These are phyloP conservation scores for Micrastur ruficollis DNA, from an alignment of 2,797 vertebrate species.

Conservation along the genomic window DNA sequence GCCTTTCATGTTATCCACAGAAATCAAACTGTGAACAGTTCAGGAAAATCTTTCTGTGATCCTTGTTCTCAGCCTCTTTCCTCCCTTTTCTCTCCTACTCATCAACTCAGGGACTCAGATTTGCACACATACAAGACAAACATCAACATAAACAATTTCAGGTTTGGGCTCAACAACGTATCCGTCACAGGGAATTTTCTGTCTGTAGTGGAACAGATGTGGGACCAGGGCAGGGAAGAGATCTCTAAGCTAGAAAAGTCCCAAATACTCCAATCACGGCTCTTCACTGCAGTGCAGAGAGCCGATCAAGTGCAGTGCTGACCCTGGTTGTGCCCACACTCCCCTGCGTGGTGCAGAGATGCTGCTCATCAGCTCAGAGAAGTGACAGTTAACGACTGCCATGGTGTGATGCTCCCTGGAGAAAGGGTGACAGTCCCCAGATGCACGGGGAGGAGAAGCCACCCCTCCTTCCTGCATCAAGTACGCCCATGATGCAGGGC, in stretches of 20 bases:
- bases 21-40: background rate
- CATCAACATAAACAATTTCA: background rate
- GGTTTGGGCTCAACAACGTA: background rate
- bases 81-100: background rate
- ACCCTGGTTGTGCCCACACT: background rate
- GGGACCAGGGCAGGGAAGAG: background rate
- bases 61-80: background rate
- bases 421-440: background rate
- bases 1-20: background rate
- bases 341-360: accelerated
- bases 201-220: background rate
- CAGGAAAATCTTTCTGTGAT: background rate
- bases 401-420: background rate
- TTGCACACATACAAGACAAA: background rate
- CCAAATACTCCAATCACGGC: background rate
- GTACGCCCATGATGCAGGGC: accelerated
- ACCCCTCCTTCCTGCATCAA: background rate
- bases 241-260: background rate
- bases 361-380: background rate
- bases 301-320: too few relatives aligned
- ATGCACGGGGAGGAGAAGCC: background rate
- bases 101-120: background rate
- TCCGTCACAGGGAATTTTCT: background rate
- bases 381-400: background rate
- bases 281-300: accelerated